These are phyloP conservation scores for Eulacestoma nigropectus DNA, from an alignment of 2,113 vertebrate genomes.

Conservation along the genomic window DNA sequence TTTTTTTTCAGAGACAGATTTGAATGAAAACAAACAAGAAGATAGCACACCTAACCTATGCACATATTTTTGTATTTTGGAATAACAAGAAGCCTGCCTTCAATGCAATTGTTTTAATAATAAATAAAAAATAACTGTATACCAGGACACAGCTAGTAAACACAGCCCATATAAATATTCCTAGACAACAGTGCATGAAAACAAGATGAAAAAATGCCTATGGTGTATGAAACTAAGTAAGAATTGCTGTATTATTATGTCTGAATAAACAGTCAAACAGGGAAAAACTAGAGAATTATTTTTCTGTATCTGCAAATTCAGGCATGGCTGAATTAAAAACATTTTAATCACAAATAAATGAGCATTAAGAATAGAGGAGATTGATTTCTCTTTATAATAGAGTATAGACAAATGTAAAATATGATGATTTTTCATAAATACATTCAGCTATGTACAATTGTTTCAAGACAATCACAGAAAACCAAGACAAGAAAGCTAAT, in stretches of 20 bases:
- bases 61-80: background rate
- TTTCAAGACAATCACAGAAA: background rate
- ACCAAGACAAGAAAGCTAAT: background rate
- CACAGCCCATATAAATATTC: background rate
- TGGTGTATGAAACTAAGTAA: background rate
- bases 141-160: background rate
- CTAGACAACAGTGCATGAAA: background rate
- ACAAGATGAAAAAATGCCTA: background rate
- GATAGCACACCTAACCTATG: background rate
- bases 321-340: background rate
- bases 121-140: background rate
- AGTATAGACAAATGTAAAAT: background rate
- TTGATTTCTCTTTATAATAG: background rate
- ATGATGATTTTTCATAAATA: background rate
- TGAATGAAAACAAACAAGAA: background rate
- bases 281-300: background rate
- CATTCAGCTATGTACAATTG: background rate
- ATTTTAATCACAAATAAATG: background rate
- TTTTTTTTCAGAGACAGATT: background rate
- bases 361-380: background rate
- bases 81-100: background rate
- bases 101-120: background rate
- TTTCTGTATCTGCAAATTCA: background rate
- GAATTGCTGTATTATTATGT: background rate
- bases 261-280: background rate